Evolutionary conservation across 2,888 invertebrate genomes (phyloP).

Genomic region (Achlya flavicornis): DNA sequence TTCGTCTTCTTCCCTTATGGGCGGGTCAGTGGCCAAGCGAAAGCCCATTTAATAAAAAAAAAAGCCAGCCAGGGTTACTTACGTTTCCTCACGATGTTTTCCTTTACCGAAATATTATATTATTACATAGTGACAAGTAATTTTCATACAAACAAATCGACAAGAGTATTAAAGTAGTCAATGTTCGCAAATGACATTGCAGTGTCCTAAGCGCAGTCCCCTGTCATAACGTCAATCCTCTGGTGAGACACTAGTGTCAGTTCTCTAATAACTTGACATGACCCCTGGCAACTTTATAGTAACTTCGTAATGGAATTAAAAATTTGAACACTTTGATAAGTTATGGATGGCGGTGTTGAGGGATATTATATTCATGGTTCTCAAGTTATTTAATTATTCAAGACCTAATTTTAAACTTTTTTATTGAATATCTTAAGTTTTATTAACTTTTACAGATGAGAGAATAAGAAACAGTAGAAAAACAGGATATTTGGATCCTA

Average conservation of each 20-base stretch:
- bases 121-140: neutral
- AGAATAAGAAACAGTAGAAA: too few relatives aligned
- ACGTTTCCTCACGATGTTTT: too few relatives aligned
- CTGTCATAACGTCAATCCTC: neutral
- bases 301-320: constrained; percentile 11
- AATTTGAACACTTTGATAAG: neutral
- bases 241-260: neutral
- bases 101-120: too few relatives aligned
- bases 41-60: too few relatives aligned
- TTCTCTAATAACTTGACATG: neutral
- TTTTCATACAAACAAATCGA: neutral
- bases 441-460: neutral
- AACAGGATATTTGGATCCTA: too few relatives aligned
- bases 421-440: neutral
- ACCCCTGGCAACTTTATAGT: neutral
- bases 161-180: neutral
- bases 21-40: too few relatives aligned
- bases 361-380: neutral
- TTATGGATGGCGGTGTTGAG: neutral
- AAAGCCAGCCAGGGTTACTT: neutral
- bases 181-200: neutral
- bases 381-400: neutral
- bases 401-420: neutral
- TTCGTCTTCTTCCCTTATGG: too few relatives aligned
- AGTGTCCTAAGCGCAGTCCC: neutral